phyloP scores from a whole-genome alignment of 2,797 vertebrate genomes.

The Takifugu rubripes region DNA sequence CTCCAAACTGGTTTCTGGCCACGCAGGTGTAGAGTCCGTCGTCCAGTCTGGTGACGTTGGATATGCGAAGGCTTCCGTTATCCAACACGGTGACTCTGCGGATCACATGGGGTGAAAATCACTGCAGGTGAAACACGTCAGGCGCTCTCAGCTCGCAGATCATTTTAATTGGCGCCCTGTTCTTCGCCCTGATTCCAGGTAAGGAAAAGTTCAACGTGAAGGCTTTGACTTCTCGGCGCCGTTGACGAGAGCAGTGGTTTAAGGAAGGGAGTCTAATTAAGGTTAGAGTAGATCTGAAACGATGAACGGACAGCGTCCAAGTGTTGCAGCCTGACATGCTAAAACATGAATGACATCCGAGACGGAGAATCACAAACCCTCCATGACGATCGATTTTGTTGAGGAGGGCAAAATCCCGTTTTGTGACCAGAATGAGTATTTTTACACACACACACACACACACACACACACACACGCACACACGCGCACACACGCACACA shows the following conservation, averaged over 20 bases:
- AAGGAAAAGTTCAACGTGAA: slow-evolving; percentile 17
- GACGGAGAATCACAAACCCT: too few relatives aligned
- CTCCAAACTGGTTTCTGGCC: slow-evolving; percentile 94
- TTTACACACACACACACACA: too few relatives aligned
- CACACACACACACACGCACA: too few relatives aligned
- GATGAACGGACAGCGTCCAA: too few relatives aligned
- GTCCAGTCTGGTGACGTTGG: slow-evolving; percentile 87
- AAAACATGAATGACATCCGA: too few relatives aligned
- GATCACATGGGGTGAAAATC: slow-evolving; percentile 9
- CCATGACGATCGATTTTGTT: too few relatives aligned
- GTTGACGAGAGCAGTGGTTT: slow-evolving; percentile 21
- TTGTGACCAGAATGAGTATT: too few relatives aligned
- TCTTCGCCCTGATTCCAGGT: slow-evolving; percentile 19
- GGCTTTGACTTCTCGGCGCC: slow-evolving; percentile 36
- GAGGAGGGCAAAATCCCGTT: too few relatives aligned
- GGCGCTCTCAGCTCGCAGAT: slow-evolving; percentile 27
- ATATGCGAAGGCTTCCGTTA: slow-evolving; percentile 88
- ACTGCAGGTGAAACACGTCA: slow-evolving; percentile 26
- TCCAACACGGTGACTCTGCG: slow-evolving; percentile 86
- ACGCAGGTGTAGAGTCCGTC: slow-evolving; percentile 91
- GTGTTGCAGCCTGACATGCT: too few relatives aligned
- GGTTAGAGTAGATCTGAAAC: slow-evolving; percentile 4
- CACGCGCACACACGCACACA: too few relatives aligned
- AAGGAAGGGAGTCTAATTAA: slow-evolving; percentile 5
- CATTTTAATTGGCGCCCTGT: slow-evolving; percentile 48